A percentile compares a stretch with the other conserved stretches of the same genome.
These are phyloP conservation scores for Electrophaes corylata DNA, from an alignment of 2,888 invertebrate species.

Conservation along the genomic window DNA sequence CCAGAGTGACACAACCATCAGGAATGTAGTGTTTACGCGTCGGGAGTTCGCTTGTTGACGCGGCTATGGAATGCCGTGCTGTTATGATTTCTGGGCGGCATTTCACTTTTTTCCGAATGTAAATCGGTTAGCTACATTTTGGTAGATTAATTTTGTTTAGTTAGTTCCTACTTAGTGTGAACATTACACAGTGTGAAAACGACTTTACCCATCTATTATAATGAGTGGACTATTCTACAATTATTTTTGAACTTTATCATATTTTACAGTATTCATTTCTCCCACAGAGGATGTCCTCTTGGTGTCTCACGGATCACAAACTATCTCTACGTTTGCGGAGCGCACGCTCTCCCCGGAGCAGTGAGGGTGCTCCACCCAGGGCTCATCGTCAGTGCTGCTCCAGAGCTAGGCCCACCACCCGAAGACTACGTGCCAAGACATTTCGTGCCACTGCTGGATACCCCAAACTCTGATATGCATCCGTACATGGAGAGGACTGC, in stretches of 20 bases:
- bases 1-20: slow-evolving; percentile 74
- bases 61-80: slow-evolving; percentile 49
- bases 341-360: slow-evolving; percentile 88
- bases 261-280: slow-evolving; percentile 7
- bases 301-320: slow-evolving; percentile 90
- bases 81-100: slow-evolving; percentile 26
- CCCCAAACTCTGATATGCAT: slow-evolving; percentile 88
- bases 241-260: neutral
- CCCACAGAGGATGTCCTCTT: slow-evolving; percentile 76
- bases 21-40: slow-evolving; percentile 77
- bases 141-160: neutral
- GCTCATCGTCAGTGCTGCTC: slow-evolving; percentile 92
- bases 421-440: slow-evolving; percentile 86
- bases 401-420: slow-evolving; percentile 90
- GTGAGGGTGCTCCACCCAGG: slow-evolving; percentile 88
- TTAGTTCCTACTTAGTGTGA: neutral
- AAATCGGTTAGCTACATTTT: slow-evolving; percentile 1
- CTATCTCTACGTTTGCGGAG: slow-evolving; percentile 91
- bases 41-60: slow-evolving; percentile 60
- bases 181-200: neutral
- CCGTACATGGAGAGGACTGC: slow-evolving; percentile 90
- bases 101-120: slow-evolving; percentile 10
- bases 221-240: neutral
- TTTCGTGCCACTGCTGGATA: slow-evolving; percentile 90
- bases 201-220: neutral